Evolutionary conservation across 2,797 vertebrate genomes (phyloP).

Genomic region (Peromyscus attwateri): DNA sequence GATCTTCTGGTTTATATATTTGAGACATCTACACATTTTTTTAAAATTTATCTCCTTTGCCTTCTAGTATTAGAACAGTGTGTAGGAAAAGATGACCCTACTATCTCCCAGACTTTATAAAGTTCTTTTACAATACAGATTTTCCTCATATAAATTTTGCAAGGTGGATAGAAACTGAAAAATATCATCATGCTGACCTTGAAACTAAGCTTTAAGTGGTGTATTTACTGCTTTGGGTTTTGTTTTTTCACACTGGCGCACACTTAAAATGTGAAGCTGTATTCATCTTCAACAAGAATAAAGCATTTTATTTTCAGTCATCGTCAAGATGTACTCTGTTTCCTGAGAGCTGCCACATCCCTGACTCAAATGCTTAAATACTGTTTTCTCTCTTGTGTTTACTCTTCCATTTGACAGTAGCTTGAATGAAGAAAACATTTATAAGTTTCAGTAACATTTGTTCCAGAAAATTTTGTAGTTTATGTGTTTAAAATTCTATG

Average conservation of each 20-base stretch:
- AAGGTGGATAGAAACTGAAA: constrained; percentile 24
- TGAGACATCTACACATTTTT: background rate
- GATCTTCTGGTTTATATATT: background rate
- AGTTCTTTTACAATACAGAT: background rate
- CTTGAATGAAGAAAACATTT: background rate
- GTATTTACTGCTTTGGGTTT: constrained; percentile 51
- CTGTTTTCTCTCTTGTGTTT: background rate
- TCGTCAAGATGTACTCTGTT: constrained; percentile 32
- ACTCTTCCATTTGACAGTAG: background rate
- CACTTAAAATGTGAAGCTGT: constrained; percentile 49
- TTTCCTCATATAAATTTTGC: constrained; percentile 7
- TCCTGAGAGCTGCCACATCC: background rate
- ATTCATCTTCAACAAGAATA: background rate
- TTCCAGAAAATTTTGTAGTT: background rate
- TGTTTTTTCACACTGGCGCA: constrained; percentile 25
- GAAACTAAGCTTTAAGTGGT: background rate
- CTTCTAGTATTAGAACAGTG: background rate
- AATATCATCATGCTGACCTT: constrained; percentile 29
- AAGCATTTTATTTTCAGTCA: constrained; percentile 9
- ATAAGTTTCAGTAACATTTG: background rate
- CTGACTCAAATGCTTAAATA: constrained; percentile 41
- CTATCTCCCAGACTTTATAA: constrained; percentile 13
- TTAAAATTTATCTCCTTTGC: background rate
- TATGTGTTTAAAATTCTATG: background rate
- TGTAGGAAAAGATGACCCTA: background rate